phyloP scores from a whole-genome alignment of 1,140 invertebrate species.

The Micrasema minimum region DNA sequence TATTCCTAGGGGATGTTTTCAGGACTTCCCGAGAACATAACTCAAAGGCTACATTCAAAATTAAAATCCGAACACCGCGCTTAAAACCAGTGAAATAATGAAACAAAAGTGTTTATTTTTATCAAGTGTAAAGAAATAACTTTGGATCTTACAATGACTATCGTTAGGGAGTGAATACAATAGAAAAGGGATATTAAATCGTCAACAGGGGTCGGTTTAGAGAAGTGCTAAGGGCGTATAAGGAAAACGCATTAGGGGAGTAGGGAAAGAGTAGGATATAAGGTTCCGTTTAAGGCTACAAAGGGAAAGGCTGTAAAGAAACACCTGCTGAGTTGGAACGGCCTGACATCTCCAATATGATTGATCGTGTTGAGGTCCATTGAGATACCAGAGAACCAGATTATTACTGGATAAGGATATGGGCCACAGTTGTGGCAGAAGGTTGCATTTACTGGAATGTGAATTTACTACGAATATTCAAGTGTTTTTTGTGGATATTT shows the following conservation, averaged over 20 bases:
- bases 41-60: no score
- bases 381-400: not conserved
- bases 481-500: not conserved
- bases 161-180: no score
- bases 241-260: conserved; percentile 22
- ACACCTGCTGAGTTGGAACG: conserved; percentile 5
- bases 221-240: not conserved
- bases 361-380: conserved; percentile 17
- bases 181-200: conserved; percentile 3
- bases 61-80: no score
- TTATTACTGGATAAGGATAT: conserved; percentile 6
- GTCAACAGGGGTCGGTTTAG: conserved; percentile 16
- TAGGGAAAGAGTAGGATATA: conserved; percentile 6
- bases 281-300: not conserved
- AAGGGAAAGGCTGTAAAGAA: not conserved
- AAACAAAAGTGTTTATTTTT: no score
- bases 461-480: no score
- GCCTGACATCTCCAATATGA: conserved; percentile 15
- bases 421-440: conserved; percentile 27
- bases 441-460: not conserved
- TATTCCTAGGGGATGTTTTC: no score
- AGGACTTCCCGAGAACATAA: no score
- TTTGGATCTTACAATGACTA: no score
- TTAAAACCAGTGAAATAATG: no score
- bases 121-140: no score